A percentile compares a stretch with the other conserved stretches of the same genome.
Conservation (phyloP, 2,797 vertebrate genomes). For the Urocyon cinereoargenteus region DNA sequence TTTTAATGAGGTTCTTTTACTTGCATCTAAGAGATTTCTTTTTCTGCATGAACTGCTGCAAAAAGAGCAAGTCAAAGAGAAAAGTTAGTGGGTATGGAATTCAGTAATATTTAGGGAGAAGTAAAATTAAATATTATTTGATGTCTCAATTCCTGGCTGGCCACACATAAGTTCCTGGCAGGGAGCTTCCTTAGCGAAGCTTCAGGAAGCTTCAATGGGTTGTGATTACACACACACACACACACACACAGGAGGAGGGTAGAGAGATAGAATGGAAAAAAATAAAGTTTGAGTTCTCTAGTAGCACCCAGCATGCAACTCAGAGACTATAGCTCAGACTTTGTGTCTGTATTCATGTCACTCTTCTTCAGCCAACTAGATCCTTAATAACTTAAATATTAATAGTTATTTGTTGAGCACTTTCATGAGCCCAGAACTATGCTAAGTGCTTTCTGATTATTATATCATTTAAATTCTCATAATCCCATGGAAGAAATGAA, state of each 20-base stretch:
- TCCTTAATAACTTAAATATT: background rate
- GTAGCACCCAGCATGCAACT: too few relatives aligned
- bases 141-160: constrained; percentile 62
- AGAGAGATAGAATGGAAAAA: background rate
- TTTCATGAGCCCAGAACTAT: background rate
- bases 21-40: constrained; percentile 69
- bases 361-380: background rate
- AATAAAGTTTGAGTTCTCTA: background rate
- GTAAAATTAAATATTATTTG: constrained; percentile 71
- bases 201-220: constrained; percentile 13
- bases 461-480: background rate
- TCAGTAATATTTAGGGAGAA: constrained; percentile 72
- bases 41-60: constrained; percentile 73
- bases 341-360: background rate
- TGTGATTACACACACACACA: background rate
- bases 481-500: background rate
- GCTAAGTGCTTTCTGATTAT: background rate
- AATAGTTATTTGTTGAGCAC: background rate
- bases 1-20: constrained; percentile 37
- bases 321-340: background rate
- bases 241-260: too few relatives aligned
- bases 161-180: background rate
- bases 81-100: constrained; percentile 72
- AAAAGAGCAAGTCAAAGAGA: constrained; percentile 59
- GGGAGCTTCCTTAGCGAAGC: constrained; percentile 35